Conservation (phyloP, 2,888 invertebrate genomes). For the Drosophila mimetica region DNA sequence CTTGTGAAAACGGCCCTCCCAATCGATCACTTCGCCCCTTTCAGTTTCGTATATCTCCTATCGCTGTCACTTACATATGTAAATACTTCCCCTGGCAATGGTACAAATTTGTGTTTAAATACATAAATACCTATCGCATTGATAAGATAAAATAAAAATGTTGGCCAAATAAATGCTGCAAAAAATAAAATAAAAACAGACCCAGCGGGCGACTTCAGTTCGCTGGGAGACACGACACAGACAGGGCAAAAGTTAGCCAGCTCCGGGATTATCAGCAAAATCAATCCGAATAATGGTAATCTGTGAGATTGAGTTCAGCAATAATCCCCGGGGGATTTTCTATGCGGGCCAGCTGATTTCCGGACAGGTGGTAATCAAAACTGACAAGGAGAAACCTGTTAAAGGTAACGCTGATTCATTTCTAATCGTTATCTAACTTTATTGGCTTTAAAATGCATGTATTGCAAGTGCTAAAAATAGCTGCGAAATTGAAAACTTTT, state of each 20-base stretch:
- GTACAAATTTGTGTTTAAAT: slow-evolving; percentile 37
- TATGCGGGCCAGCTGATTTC: slow-evolving; percentile 80
- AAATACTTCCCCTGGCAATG: slow-evolving; percentile 17
- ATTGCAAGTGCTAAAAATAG: slow-evolving; percentile 2
- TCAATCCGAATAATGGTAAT: slow-evolving; percentile 64
- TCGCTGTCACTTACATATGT: slow-evolving; percentile 46
- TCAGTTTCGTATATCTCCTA: slow-evolving; percentile 26
- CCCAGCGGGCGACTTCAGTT: slow-evolving; percentile 32
- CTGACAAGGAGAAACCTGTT: slow-evolving; percentile 65
- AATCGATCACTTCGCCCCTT: slow-evolving; percentile 1
- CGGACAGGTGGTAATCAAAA: slow-evolving; percentile 63
- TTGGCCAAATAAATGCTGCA: slow-evolving; percentile 12
- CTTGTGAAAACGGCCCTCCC: slow-evolving; percentile 5
- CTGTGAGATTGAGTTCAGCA: slow-evolving; percentile 79
- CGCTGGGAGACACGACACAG: slow-evolving; percentile 22
- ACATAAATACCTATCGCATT: slow-evolving; percentile 44
- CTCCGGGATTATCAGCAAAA: slow-evolving; percentile 22
- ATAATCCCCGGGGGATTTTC: slow-evolving; percentile 77
- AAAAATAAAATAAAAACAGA: slow-evolving; percentile 23
- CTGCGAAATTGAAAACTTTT: not conserved
- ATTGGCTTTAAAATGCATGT: slow-evolving; percentile 2
- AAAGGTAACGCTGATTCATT: slow-evolving; percentile 62
- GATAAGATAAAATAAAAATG: slow-evolving; percentile 60
- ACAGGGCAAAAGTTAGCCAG: slow-evolving; percentile 19
- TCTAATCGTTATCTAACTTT: not conserved